Conservation (phyloP, 2,113 vertebrate genomes). For the Glaucomys volans region DNA sequence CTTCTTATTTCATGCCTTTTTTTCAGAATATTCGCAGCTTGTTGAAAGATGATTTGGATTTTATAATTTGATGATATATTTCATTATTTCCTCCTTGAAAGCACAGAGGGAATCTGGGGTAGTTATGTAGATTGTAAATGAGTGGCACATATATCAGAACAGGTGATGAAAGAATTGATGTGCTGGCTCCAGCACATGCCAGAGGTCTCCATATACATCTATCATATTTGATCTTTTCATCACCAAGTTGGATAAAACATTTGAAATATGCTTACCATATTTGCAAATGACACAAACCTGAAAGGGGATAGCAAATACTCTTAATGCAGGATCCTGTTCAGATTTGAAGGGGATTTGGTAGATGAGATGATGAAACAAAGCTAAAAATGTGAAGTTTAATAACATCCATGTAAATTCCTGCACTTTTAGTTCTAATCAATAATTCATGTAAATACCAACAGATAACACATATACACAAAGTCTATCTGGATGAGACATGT, state of each 20-base stretch:
- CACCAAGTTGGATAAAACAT: background rate
- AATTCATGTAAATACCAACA: background rate
- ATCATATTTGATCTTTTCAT: constrained; percentile 46
- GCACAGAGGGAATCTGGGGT: background rate
- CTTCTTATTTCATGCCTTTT: background rate
- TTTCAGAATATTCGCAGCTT: background rate
- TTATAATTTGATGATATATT: background rate
- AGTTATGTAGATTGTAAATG: background rate
- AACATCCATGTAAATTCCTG: background rate
- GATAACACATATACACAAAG: background rate
- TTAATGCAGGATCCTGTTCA: background rate
- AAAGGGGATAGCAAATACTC: background rate
- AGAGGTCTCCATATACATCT: background rate
- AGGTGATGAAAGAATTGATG: background rate
- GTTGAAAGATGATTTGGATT: background rate
- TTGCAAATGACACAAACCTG: constrained; percentile 8
- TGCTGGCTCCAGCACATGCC: background rate
- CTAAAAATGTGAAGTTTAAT: background rate
- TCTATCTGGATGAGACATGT: background rate
- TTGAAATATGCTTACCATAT: background rate
- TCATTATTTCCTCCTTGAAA: background rate
- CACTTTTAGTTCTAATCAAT: background rate
- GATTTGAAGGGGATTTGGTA: background rate
- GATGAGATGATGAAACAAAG: background rate
- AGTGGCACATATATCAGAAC: background rate